Evolutionary conservation across 2,888 invertebrate genomes (phyloP).

Genomic region (Ametastegia equiseti): DNA sequence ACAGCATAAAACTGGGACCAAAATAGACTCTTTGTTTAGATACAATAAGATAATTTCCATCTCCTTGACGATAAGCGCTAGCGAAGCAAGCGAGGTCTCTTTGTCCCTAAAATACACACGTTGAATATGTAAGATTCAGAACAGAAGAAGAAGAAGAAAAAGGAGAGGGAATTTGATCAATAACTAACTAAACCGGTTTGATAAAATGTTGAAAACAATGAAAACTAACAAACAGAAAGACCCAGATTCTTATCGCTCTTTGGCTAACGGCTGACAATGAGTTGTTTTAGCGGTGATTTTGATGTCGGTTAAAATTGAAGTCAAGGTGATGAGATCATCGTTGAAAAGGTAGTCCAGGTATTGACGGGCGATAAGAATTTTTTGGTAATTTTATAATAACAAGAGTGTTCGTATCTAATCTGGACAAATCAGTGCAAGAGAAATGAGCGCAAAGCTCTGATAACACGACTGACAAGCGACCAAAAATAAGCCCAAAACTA

Average conservation of each 20-base stretch:
- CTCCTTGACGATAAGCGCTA: neutral
- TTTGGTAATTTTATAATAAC: neutral
- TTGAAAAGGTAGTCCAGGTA: neutral
- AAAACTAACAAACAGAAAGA: no score
- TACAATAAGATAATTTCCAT: neutral
- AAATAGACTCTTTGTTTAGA: neutral
- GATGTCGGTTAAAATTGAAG: no score
- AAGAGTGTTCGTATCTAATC: neutral
- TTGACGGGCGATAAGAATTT: neutral
- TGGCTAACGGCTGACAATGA: no score
- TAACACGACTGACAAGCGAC: neutral
- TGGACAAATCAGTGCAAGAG: neutral
- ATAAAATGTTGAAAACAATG: neutral
- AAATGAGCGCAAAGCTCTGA: neutral
- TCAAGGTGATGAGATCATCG: no score
- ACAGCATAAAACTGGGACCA: no score
- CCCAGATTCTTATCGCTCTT: no score
- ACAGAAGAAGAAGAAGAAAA: no score
- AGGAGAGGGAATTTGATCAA: neutral
- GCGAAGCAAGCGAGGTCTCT: no score
- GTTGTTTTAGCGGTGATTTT: no score
- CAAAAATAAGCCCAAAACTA: neutral
- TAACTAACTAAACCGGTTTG: no score
- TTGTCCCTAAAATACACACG: neutral
- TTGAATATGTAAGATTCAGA: no score